Conservation (phyloP, 2,113 vertebrate genomes). For the Mesembrinibis cayennensis region DNA sequence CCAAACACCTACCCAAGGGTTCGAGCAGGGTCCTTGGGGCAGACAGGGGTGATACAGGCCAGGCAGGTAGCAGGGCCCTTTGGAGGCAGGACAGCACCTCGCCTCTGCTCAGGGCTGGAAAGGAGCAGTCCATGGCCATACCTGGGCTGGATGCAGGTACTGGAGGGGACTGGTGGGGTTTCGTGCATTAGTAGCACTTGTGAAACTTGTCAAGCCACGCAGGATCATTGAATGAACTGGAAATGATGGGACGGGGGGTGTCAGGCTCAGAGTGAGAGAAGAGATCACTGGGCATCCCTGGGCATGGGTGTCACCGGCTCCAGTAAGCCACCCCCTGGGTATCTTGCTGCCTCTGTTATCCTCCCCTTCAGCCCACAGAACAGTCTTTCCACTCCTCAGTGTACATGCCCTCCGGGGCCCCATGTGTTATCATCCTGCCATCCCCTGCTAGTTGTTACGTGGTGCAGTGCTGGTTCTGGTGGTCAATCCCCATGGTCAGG, state of each 20-base stretch:
- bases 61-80: neutral
- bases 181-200: accelerated
- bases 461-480: neutral
- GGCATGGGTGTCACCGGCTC: neutral
- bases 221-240: neutral
- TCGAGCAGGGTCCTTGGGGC: accelerated
- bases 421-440: neutral
- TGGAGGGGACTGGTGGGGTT: neutral
- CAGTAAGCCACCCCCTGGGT: neutral
- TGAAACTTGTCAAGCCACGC: neutral
- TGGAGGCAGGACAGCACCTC: neutral
- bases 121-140: neutral
- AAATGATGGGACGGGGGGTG: neutral
- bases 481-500: neutral
- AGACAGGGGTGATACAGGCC: neutral
- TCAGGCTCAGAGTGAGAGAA: neutral
- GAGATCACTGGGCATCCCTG: neutral
- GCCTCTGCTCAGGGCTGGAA: neutral
- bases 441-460: neutral
- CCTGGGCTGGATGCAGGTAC: neutral
- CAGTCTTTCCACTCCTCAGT: neutral
- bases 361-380: neutral
- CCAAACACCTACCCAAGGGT: neutral
- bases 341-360: neutral
- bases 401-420: neutral